Conservation (phyloP, 2,888 invertebrate species). For the Anthoptus insignis region DNA sequence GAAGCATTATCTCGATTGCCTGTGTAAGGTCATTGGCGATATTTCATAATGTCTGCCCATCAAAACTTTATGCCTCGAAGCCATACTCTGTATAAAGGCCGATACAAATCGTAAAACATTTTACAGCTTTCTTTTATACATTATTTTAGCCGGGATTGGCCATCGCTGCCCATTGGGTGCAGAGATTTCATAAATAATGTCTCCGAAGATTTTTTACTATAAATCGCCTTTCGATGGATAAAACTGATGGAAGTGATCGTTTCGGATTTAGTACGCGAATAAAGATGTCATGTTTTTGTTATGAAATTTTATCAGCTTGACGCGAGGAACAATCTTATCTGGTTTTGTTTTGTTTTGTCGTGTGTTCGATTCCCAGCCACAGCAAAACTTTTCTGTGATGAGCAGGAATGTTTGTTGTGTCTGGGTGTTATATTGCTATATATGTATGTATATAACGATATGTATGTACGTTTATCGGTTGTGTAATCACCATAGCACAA, state of each 20-base stretch:
- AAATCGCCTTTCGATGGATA: constrained; percentile 16
- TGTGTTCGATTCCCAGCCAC: too few species aligned
- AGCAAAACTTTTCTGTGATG: too few species aligned
- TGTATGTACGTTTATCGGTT: too few species aligned
- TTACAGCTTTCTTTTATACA: constrained; percentile 61
- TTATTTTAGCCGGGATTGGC: constrained; percentile 52
- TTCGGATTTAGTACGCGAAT: background rate
- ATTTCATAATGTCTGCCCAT: constrained; percentile 64
- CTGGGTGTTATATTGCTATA: too few species aligned
- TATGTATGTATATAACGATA: too few species aligned
- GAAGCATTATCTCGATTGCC: constrained; percentile 59
- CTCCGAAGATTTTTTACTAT: constrained; percentile 32
- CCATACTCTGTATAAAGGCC: constrained; percentile 51
- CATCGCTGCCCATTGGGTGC: constrained; percentile 41
- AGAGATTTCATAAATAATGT: constrained; percentile 47
- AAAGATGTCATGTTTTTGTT: background rate
- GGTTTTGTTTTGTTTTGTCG: too few species aligned
- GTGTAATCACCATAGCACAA: too few species aligned
- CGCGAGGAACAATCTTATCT: too few species aligned
- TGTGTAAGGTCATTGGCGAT: constrained; percentile 50
- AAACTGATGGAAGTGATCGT: constrained; percentile 12
- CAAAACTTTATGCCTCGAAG: constrained; percentile 68
- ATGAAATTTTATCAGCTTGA: background rate
- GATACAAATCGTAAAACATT: constrained; percentile 69
- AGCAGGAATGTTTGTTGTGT: too few species aligned